Base-by-base conservation (phyloP, 2,797 vertebrate genomes). In the Neostethus bicornis region DNA sequence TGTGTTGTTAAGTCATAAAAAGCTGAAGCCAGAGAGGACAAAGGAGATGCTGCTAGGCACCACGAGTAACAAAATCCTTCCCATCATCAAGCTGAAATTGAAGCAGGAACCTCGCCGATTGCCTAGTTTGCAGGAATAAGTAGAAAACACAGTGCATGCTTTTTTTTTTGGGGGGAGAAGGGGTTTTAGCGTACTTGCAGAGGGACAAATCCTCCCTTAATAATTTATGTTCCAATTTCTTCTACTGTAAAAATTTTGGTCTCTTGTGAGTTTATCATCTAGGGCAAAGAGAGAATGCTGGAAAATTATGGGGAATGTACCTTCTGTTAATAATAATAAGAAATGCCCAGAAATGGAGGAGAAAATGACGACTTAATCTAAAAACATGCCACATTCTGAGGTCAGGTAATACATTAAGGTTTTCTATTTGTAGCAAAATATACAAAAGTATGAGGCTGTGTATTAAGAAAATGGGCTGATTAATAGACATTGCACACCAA, bases 161-260 rank as follows among this genome's bases (percentile, higher is more conserved):
- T 50, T 74, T 59, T 54, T 64, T 35, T n/a, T n/a, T n/a, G n/a
- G n/a, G n/a, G 13, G 2, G 24, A 37, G 14, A 20, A 23, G 32
- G n/a, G n/a, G n/a, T n/a, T n/a, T n/a, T n/a, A n/a, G n/a, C n/a
- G n/a, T n/a, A 37, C 34, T 35, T 35, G 16, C 13, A 25, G 31
- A n/a, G 37, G 45, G 49, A 37, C 11, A 4, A 45, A 61, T 61
- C 76, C 26, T 56, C 29, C 25, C 42, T 86, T 50, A 81, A 87
- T 88, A 74, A 79, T 83, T 81, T 43, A 80, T 81, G 52, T 74
- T 77, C 45, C 65, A 65, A 72, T 77, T 85, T 78, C 64, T 66
- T 79, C 62, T 70, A 79, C 38, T 59, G 74, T 63, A 77, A 71
- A 80, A 70, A 56, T 29, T 29, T 53, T 1, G 25, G 68, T 80